Base-by-base conservation (phyloP, 2,888 invertebrate genomes). In the Drosophila robusta region DNA sequence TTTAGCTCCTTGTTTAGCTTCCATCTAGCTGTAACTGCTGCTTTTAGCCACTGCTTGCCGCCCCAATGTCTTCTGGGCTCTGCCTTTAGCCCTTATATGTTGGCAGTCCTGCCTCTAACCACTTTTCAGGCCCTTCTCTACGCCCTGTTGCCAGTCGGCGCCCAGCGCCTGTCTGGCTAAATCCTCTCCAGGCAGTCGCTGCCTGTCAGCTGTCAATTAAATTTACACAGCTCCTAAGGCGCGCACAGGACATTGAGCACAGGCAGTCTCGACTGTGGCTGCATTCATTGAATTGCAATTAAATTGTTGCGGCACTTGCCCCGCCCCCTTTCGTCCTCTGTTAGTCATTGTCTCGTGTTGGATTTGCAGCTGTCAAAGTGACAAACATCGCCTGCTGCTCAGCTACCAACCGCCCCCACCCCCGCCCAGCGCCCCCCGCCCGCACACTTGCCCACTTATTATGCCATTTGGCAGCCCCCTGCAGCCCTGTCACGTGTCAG, bases 341-440 rank as follows among this genome's bases (percentile, higher is more conserved):
- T 69, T 36, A 14, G 39, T 16, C 46, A 69, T 65, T 70, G 83
- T 69, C 68, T 75, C 70, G 60, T 76, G 69, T 58, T 70, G 87
- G 80, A 88, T 88, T 87, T 89, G 84, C 80, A 73, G 65, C 84
- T 87, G 89, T 84, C 83, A 89, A 87, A 80, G 70, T 84, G 83
- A 86, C 87, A 84, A 83, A 74, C 83, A 77, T 80, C 52, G 70
- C 67, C 67, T 49, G 34, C 56, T 44, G n/a, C 66, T 47, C 18
- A 18, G 18, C 18, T n/a, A n/a, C n/a, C n/a, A n/a, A n/a, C 18
- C 18, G 14, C 42, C n/a, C 1, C 24, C 29, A n/a, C n/a, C n/a
- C n/a, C n/a, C n/a, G n/a, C n/a, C n/a, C n/a, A n/a, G n/a, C n/a
- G n/a, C n/a, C n/a, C n/a, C n/a, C n/a, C n/a, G n/a, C n/a, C n/a